Conservation (phyloP, 1,140 invertebrate genomes). For the Heterodera schachtii region DNA sequence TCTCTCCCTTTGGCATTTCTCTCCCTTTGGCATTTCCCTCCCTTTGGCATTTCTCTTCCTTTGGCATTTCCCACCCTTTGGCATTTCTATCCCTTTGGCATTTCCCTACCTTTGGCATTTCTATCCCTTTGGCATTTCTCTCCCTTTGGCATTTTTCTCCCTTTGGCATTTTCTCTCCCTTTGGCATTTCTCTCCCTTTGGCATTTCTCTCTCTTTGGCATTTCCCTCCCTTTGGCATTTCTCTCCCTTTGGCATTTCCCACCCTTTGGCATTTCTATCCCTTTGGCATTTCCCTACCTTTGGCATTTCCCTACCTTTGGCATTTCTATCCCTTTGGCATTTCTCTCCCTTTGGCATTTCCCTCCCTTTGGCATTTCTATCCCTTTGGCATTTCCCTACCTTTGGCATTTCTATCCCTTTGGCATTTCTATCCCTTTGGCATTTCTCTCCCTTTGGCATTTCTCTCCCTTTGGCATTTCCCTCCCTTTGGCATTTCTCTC, state of each 20-base stretch:
- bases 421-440: too few species aligned
- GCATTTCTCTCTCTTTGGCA: not conserved
- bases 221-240: not conserved
- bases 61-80: not conserved
- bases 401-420: too few species aligned
- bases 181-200: too few species aligned
- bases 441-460: not conserved
- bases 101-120: not conserved
- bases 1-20: not conserved
- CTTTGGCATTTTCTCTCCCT: not conserved
- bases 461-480: too few species aligned
- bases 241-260: not conserved
- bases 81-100: too few species aligned
- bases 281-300: too few species aligned
- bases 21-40: too few species aligned
- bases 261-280: too few species aligned
- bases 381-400: too few species aligned
- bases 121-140: not conserved
- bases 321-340: not conserved
- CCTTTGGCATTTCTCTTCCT: not conserved
- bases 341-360: not conserved
- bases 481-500: not conserved
- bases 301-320: not conserved
- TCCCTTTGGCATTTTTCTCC: too few species aligned
- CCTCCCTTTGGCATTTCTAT: too few species aligned